phyloP scores from a whole-genome alignment of 2,113 vertebrate genomes.

The Podiceps cristatus region DNA sequence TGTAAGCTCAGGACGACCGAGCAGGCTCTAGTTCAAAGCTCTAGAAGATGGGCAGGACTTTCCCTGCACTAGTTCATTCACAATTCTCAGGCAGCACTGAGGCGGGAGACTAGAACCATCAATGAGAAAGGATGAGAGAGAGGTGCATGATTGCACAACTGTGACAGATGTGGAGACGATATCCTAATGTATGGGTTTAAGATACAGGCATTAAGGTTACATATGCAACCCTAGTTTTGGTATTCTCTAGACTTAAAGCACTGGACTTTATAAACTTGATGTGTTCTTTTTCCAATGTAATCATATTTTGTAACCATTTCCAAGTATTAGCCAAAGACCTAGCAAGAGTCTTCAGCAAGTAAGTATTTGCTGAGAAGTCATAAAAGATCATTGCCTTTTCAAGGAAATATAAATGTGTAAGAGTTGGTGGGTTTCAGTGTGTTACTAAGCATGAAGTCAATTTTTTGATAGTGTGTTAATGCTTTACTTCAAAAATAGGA shows the following conservation, averaged over 20 bases:
- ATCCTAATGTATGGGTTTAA: not conserved
- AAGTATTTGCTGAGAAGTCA: conserved; percentile 4
- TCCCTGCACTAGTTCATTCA: not conserved
- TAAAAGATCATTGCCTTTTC: not conserved
- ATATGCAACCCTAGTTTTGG: not conserved
- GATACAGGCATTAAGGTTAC: not conserved
- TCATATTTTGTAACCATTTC: not conserved
- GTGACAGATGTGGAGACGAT: not conserved
- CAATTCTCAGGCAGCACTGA: not conserved
- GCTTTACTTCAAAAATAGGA: conserved; percentile 2
- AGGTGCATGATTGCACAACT: not conserved
- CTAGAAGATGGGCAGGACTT: not conserved
- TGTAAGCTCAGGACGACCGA: not conserved
- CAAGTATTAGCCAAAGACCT: not conserved
- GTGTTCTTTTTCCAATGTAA: not conserved
- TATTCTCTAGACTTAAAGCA: conserved; percentile 51
- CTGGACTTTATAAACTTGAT: not conserved
- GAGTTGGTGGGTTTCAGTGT: not conserved
- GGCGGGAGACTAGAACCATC: not conserved
- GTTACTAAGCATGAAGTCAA: conserved; percentile 31
- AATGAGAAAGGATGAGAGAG: not conserved
- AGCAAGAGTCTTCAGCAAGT: not conserved
- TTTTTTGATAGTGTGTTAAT: conserved; percentile 8
- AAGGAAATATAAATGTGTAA: not conserved
- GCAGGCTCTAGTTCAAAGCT: not conserved